Conservation (phyloP, 1,140 invertebrate genomes). For the Aphaenogaster floridana region DNA sequence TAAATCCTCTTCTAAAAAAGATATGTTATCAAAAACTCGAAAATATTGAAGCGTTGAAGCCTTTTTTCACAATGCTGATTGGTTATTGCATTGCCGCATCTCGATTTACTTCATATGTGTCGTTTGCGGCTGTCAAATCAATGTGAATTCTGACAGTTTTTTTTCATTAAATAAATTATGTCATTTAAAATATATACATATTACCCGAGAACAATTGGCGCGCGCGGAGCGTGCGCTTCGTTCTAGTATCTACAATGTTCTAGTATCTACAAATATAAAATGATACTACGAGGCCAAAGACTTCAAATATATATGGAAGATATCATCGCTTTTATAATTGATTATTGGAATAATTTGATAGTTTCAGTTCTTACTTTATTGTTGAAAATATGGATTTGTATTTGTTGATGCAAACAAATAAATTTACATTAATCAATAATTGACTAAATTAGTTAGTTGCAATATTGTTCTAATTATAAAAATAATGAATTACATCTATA, state of each 20-base stretch:
- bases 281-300: background rate
- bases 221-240: too few relatives aligned
- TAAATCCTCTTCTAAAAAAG: background rate
- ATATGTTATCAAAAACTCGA: too few relatives aligned
- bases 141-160: too few relatives aligned
- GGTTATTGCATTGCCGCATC: too few relatives aligned
- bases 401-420: slow-evolving; percentile 1
- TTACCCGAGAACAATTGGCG: too few relatives aligned
- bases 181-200: too few relatives aligned
- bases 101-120: too few relatives aligned
- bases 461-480: background rate
- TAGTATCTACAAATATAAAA: background rate
- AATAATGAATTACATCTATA: background rate
- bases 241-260: too few relatives aligned
- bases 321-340: background rate
- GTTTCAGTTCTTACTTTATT: background rate
- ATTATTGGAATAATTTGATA: background rate
- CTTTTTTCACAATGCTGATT: too few relatives aligned
- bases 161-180: too few relatives aligned
- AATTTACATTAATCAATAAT: background rate
- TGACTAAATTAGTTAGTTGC: background rate
- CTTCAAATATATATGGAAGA: background rate
- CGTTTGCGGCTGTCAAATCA: too few relatives aligned
- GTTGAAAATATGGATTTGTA: background rate
- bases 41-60: too few relatives aligned